Conservation (phyloP, 2,113 vertebrate genomes). For the Empidonax alnorum region DNA sequence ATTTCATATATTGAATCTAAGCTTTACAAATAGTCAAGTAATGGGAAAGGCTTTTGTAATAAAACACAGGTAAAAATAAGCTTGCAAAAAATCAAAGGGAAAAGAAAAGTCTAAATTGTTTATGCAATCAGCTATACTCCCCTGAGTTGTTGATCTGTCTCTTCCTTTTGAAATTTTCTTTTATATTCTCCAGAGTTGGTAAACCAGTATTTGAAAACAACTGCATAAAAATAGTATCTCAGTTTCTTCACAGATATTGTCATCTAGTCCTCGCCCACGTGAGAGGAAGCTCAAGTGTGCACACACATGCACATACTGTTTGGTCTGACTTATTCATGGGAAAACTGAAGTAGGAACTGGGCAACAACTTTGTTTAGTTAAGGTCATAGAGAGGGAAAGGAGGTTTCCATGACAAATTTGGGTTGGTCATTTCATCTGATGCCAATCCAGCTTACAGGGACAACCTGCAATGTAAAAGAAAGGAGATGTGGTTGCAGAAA, state of each 20-base stretch:
- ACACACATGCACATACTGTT: neutral
- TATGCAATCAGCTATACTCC: slow-evolving; percentile 53
- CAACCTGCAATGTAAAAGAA: neutral
- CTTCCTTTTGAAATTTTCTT: neutral
- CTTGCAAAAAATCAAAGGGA: slow-evolving; percentile 59
- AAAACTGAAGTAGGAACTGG: neutral
- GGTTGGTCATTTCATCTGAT: neutral
- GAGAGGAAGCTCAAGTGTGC: neutral
- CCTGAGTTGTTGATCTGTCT: neutral
- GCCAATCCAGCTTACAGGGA: neutral
- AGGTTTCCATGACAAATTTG: neutral
- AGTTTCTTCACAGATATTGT: neutral
- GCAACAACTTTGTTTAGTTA: neutral
- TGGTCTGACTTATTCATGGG: neutral
- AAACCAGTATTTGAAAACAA: slow-evolving; percentile 1
- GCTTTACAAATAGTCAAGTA: slow-evolving; percentile 70
- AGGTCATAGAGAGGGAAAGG: neutral
- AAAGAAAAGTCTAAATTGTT: slow-evolving; percentile 64
- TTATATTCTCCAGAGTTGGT: neutral
- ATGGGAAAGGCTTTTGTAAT: slow-evolving; percentile 67
- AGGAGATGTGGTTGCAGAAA: neutral
- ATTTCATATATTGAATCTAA: slow-evolving; percentile 71
- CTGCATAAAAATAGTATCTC: neutral
- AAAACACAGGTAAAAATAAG: slow-evolving; percentile 62
- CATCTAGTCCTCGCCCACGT: neutral